Evolutionary conservation across 2,888 invertebrate species (phyloP).

Genomic region (Odontothrips loti): DNA sequence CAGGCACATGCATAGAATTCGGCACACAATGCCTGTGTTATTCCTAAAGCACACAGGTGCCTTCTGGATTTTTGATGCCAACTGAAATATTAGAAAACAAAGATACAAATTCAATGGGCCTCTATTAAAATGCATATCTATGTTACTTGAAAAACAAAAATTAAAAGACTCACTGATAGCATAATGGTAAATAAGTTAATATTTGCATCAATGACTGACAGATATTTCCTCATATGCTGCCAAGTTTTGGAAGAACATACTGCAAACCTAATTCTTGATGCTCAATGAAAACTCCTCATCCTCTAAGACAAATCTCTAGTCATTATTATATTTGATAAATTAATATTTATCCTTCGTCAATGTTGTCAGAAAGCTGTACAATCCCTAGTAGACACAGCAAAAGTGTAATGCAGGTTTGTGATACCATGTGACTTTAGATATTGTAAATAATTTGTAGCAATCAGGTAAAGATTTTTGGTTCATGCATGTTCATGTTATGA

Average conservation of each 20-base stretch:
- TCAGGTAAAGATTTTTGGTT: not conserved
- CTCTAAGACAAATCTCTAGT: not conserved
- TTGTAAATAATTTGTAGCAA: not conserved
- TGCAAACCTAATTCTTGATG: not conserved
- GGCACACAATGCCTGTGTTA: too few species aligned
- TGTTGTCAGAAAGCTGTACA: constrained; percentile 14
- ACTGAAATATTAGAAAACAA: too few species aligned
- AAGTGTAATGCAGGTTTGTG: not conserved
- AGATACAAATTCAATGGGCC: too few species aligned
- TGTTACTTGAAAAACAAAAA: not conserved
- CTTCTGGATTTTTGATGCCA: too few species aligned
- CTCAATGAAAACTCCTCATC: not conserved
- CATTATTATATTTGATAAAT: not conserved
- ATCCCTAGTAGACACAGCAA: constrained; percentile 1
- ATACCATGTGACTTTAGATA: constrained; percentile 15
- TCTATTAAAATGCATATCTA: constrained; percentile 4
- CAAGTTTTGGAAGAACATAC: not conserved
- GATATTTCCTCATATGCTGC: not conserved
- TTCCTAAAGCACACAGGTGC: too few species aligned
- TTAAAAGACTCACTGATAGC: constrained; percentile 3
- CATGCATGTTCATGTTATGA: too few species aligned
- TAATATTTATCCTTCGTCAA: not conserved
- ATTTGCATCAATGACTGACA: constrained; percentile 11
- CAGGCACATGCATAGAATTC: too few species aligned
- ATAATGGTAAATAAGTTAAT: not conserved